Conservation (phyloP, 2,888 invertebrate genomes). For the Leptogaster cylindrica region DNA sequence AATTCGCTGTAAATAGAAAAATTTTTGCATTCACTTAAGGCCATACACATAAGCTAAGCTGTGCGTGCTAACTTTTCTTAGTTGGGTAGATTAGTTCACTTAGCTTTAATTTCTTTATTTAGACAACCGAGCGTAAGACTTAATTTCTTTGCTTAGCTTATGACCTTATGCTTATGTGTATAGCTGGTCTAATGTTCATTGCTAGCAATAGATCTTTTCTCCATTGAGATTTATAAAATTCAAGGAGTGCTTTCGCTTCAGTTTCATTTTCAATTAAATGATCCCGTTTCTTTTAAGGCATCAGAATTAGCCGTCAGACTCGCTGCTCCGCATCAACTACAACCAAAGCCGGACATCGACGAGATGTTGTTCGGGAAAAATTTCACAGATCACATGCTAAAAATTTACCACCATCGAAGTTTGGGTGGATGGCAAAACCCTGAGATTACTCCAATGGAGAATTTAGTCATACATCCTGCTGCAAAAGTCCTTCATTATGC, state of each 20-base stretch:
- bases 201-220: background rate
- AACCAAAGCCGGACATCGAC: constrained; percentile 79
- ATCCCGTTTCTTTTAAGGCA: constrained; percentile 65
- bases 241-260: too few relatives aligned
- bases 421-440: constrained; percentile 95
- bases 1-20: constrained; percentile 65
- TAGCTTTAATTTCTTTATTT: background rate
- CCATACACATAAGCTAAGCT: background rate
- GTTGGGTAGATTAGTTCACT: background rate
- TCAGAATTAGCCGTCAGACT: constrained; percentile 76
- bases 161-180: background rate
- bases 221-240: background rate
- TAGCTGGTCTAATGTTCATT: background rate
- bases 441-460: constrained; percentile 86
- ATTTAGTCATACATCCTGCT: constrained; percentile 91
- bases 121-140: too few relatives aligned
- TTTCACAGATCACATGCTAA: constrained; percentile 97
- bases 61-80: background rate
- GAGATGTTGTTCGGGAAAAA: constrained; percentile 89
- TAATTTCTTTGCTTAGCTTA: background rate
- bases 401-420: constrained; percentile 79
- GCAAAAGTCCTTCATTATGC: constrained; percentile 97
- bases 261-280: too few relatives aligned
- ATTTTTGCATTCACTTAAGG: background rate
- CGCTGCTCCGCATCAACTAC: constrained; percentile 78